Evolutionary conservation across 2,113 vertebrate species (phyloP), one percentile per base, ranked within the genome.

Genomic region (Psittacula cyanocephala): DNA sequence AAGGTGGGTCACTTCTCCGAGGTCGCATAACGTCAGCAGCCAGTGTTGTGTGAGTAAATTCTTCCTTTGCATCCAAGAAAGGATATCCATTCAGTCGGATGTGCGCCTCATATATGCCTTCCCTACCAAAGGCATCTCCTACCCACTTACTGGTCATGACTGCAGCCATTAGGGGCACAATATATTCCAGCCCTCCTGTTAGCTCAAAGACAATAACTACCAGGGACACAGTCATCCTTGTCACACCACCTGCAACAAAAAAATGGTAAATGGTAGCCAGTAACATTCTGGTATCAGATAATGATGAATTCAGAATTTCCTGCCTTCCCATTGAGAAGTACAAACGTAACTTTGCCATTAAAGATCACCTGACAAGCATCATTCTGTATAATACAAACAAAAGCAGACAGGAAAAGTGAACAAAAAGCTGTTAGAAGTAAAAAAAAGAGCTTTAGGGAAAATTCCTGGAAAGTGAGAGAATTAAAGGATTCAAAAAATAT

Each of bases 81-180:
- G 99, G 99, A 97, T 99, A 99, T 17, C 99, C 99, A 31, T 99
- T 99, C 96, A 99, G 98, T 25, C 99, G 99, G 96, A 99, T 99
- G 97, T 99, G 99, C 0, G 99, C 98, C 97, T 99, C 99, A 52
- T 99, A 99, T 97, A 99, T 99, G 57, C 99, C 99, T 98, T 99
- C 99, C 28, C 99, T 98, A 29, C 99, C 99, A 63, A 99, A 99
- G 28, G 99, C 99, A 71, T 99, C 99, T 41, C 99, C 99, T 95
- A 99, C 99, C 99, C 99, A 99, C 96, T 99, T 99, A 98, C 99
- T 99, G 97, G 99, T 99, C 99, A 99, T 99, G 87, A 99, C 99
- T 17, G 99, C 99, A 13, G 99, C 99, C 99, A 99, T 99, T 50
- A 99, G 98, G 22, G 99, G 99, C 64, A 99, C 99, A 85, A 99